Conservation (phyloP, 1,140 invertebrate genomes). For the Drosophila paulistorum region DNA sequence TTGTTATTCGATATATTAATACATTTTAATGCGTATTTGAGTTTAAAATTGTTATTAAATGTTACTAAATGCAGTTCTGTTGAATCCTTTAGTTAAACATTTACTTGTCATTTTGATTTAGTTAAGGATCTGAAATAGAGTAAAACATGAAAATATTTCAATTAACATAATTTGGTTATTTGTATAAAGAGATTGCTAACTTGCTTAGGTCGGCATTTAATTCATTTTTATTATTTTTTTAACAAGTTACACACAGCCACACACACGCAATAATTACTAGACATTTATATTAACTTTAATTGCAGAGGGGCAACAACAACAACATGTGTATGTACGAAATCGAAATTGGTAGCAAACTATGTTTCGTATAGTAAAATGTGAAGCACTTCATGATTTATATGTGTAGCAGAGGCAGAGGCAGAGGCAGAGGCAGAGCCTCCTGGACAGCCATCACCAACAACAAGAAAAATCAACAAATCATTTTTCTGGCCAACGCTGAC, state of each 20-base stretch:
- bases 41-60: neutral
- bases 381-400: conserved; percentile 61
- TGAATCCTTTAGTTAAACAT: neutral
- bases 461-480: conserved; percentile 62
- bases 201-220: neutral
- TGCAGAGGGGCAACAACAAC: conserved; percentile 19
- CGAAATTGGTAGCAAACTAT: conserved; percentile 34
- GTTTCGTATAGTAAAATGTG: conserved; percentile 49
- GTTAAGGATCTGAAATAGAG: neutral
- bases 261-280: conserved; percentile 48
- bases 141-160: neutral
- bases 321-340: neutral
- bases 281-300: conserved; percentile 65
- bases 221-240: neutral
- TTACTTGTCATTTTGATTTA: neutral
- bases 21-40: neutral
- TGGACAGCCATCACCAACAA: conserved; percentile 8
- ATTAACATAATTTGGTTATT: conserved; percentile 9
- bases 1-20: neutral
- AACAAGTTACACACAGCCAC: neutral
- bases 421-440: conserved; percentile 20
- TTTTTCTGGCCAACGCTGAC: conserved; percentile 69
- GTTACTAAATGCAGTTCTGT: neutral
- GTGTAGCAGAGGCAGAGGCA: conserved; percentile 25
- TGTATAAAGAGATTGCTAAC: neutral